phyloP scores from a whole-genome alignment of 2,888 invertebrate species.

The Chloroclystis v-ata region DNA sequence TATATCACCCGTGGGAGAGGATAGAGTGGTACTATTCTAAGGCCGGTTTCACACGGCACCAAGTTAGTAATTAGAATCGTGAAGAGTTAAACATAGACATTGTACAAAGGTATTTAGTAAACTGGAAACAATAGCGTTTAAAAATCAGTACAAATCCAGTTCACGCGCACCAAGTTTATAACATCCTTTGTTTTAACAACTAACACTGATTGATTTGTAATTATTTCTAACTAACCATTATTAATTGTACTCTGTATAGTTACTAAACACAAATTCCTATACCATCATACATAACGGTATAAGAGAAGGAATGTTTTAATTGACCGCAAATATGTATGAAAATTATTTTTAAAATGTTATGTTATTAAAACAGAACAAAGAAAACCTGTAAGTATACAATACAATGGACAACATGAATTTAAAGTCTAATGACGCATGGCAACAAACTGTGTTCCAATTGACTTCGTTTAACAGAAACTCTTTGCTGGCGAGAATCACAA shows the following conservation, averaged over 20 bases:
- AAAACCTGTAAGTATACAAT: too few relatives aligned
- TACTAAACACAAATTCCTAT: too few relatives aligned
- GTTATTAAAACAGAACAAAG: too few relatives aligned
- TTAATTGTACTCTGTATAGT: background rate
- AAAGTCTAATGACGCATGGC: constrained; percentile 1
- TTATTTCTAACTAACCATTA: background rate
- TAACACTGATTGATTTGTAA: background rate
- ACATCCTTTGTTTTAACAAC: constrained; percentile 11
- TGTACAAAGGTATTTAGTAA: background rate
- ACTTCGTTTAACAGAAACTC: constrained; percentile 4
- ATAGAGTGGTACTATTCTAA: too few relatives aligned
- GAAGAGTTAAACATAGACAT: background rate
- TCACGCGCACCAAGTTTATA: constrained; percentile 7
- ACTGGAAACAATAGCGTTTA: background rate
- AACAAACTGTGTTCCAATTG: background rate
- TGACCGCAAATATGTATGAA: too few relatives aligned
- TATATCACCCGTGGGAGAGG: too few relatives aligned
- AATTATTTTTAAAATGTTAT: too few relatives aligned
- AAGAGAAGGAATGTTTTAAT: too few relatives aligned
- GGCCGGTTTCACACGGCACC: too few relatives aligned
- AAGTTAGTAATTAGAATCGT: too few relatives aligned
- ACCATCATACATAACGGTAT: too few relatives aligned
- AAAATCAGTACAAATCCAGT: constrained; percentile 7
- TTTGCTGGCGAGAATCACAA: background rate
- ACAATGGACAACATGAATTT: too few relatives aligned